These are phyloP conservation scores for Sycophila sp. DNA, from an alignment of 1,140 invertebrate genomes.

Conservation along the genomic window DNA sequence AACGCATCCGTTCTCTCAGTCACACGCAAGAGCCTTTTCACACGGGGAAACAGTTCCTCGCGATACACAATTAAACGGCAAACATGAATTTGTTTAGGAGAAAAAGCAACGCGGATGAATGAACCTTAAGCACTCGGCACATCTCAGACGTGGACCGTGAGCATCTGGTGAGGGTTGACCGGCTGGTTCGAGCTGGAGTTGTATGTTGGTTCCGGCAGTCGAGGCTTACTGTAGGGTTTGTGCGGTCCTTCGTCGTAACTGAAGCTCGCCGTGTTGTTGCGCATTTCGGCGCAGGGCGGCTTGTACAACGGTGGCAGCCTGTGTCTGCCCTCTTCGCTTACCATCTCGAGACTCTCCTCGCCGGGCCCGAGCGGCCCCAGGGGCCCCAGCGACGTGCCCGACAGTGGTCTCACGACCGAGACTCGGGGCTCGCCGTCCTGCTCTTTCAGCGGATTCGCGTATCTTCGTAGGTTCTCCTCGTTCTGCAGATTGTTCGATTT, in stretches of 20 bases:
- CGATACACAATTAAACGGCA: neutral
- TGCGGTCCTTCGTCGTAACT: slow-evolving; percentile 74
- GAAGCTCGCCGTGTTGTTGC: slow-evolving; percentile 81
- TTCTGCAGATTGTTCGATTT: slow-evolving; percentile 91
- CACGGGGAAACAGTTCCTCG: neutral
- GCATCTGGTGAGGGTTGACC: slow-evolving; percentile 64
- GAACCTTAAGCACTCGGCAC: neutral
- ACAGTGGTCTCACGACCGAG: slow-evolving; percentile 71
- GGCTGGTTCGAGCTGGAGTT: slow-evolving; percentile 50
- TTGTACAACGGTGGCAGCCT: slow-evolving; percentile 70
- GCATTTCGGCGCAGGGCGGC: slow-evolving; percentile 72
- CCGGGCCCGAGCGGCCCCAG: slow-evolving; percentile 57
- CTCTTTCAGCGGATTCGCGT: slow-evolving; percentile 72
- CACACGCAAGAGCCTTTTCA: neutral
- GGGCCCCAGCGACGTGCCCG: slow-evolving; percentile 62
- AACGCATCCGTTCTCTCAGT: neutral
- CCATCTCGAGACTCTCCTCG: slow-evolving; percentile 73
- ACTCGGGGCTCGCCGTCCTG: slow-evolving; percentile 67
- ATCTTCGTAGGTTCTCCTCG: slow-evolving; percentile 85
- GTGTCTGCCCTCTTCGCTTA: slow-evolving; percentile 69
- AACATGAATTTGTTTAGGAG: neutral
- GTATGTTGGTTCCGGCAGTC: slow-evolving; percentile 66
- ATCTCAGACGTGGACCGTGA: slow-evolving; percentile 68
- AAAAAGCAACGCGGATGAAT: too few species aligned
- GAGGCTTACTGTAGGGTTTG: slow-evolving; percentile 82